Conservation (phyloP, 2,797 vertebrate species). For the Ptychadena robeensis region DNA sequence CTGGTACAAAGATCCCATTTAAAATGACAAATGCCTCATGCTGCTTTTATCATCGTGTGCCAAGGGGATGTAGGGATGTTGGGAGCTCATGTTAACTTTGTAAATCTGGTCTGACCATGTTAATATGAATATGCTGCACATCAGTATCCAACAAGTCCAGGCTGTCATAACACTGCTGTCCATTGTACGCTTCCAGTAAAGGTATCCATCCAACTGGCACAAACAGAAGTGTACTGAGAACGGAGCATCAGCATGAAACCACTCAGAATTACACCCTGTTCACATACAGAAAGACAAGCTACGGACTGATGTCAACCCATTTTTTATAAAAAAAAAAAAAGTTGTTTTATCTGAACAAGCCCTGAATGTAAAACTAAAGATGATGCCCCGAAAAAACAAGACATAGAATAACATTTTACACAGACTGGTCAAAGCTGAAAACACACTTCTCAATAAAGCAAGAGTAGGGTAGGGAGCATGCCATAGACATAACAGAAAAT, state of each 20-base stretch:
- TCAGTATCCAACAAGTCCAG: conserved; percentile 22
- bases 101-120: conserved; percentile 14
- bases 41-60: conserved; percentile 16
- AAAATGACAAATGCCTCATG: conserved; percentile 4
- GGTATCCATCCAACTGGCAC: conserved; percentile 42
- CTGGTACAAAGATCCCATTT: conserved; percentile 38
- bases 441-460: too few relatives aligned
- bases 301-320: too few relatives aligned
- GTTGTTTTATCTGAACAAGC: not conserved
- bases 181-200: conserved; percentile 29
- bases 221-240: not conserved
- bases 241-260: conserved; percentile 3
- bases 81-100: not conserved
- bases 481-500: too few relatives aligned
- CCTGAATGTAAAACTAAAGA: too few relatives aligned
- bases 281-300: not conserved
- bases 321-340: too few relatives aligned
- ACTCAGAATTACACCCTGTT: not conserved
- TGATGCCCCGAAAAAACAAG: too few relatives aligned
- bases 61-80: not conserved
- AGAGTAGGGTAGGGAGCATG: too few relatives aligned
- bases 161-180: conserved; percentile 37
- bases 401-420: too few relatives aligned
- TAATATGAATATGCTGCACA: conserved; percentile 6
- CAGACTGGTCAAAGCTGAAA: too few relatives aligned